Evolutionary conservation across 2,113 vertebrate genomes (phyloP), one percentile per base, ranked within the genome.

Genomic region (Cairina moschata): DNA sequence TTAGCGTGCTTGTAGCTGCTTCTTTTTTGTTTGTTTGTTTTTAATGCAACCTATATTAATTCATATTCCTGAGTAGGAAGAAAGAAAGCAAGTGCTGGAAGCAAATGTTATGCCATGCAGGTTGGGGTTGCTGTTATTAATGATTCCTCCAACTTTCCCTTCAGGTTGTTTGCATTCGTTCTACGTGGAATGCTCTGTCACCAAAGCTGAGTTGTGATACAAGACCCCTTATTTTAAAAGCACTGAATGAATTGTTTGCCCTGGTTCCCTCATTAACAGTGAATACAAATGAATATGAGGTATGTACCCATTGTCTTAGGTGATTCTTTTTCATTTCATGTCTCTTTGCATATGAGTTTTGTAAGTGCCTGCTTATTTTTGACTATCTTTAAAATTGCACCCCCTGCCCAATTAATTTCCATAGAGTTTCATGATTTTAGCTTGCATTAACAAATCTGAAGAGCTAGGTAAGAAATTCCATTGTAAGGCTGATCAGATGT

Each of bases 151-250:
- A 20, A 48, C 77, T 86, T 96, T 62, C 44, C 42, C 83, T 75
- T 20, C 86, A 99, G 99, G 99, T 99, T 9, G 99, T 99, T 92
- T 99, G 99, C 63, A 98, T 99, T 18, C 96, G 98, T 54, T 99
- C 99, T 17, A 98, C 99, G 0, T 99, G 99, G 99, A 98, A 95
- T 85, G 98, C 98, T 16, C 98, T 99, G 8, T 98, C 98, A 15
- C 98, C 98, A 17, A 98, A 98, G 81, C 96, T 99, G 88, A 98
- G 97, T 54, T 98, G 98, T 75, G 99, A 99, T 88, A 97, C 94
- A 9, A 98, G 99, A 83, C 98, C 99, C 4, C 97, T 98, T 44
- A 98, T 99, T 96, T 88, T 99, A 86, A 98, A 98, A 97, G 98
- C 97, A 2, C 79, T 98, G 17, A 98, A 98, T 63, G 98, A 99